Base-by-base conservation (phyloP, 1,140 invertebrate genomes). In the Scaptomyza graminum region DNA sequence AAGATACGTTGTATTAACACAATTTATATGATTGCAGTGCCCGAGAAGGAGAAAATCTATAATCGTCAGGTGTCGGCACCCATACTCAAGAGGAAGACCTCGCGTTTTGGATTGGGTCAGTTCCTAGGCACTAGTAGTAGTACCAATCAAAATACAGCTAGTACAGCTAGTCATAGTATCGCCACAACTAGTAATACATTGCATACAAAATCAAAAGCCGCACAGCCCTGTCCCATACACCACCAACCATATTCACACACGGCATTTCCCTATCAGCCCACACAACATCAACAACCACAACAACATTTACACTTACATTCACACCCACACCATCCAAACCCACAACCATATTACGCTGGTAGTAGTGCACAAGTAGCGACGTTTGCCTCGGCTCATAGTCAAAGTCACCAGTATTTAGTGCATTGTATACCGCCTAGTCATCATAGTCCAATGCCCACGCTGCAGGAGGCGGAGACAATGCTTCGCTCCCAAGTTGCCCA, bases 1-100 rank as follows among this genome's bases (percentile, higher is more conserved):
- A n/a, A n/a, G 28, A 28, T 6, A 31, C 5, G 7, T 34, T 41
- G n/a, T n/a, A 41, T 41, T 41, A 1, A n/a, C 31, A 34, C 12
- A 51, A 46, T 8, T 25, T 28, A 9, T 2, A 25, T 34, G 9
- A 6, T 57, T 55, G 12, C 69, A 91, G 90, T 91, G 76, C 88
- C 93, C 94, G 96, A 97, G 77, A 97, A 96, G 93, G 97, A 98
- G 93, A 98, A 97, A 93, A 94, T 96, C 77, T 97, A 97, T 93
- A 96, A 94, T 90, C 95, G 97, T 13, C 97, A 98, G 93, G 96
- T 96, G 91, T 97, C 97, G 46, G 96, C 97, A 39, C 96, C 97
- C 18, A 95, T 97, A 88, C 93, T 98, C 77, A 97, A 98, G 93
- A 93, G 97, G 92, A 98, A 97, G 94, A 97, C 95, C 82, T 98